Evolutionary conservation across 1,140 invertebrate species (phyloP).

Genomic region (Drosophila ananassae): DNA sequence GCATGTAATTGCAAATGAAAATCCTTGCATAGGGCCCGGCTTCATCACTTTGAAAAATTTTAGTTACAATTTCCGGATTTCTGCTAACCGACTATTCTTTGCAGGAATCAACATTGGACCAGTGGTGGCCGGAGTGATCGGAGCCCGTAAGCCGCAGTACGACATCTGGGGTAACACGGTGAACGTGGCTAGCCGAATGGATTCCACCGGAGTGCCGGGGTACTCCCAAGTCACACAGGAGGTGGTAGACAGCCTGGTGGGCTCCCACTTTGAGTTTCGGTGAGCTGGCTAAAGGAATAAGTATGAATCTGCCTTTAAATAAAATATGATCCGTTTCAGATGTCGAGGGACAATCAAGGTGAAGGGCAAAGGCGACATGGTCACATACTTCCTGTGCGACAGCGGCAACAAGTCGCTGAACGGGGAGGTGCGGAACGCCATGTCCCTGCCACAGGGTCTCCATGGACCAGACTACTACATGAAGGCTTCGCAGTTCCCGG

Average conservation of each 20-base stretch:
- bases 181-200: slow-evolving; percentile 93
- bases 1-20: no score
- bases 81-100: neutral
- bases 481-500: slow-evolving; percentile 76
- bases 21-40: no score
- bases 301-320: neutral
- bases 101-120: slow-evolving; percentile 94
- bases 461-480: slow-evolving; percentile 77
- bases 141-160: slow-evolving; percentile 96
- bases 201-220: slow-evolving; percentile 93
- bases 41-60: no score
- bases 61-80: neutral
- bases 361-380: slow-evolving; percentile 97
- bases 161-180: slow-evolving; percentile 99
- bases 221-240: slow-evolving; percentile 95
- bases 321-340: slow-evolving; percentile 73
- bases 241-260: slow-evolving; percentile 85
- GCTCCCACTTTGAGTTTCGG: slow-evolving; percentile 83
- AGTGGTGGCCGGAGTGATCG: slow-evolving; percentile 97
- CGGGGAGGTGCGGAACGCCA: slow-evolving; percentile 79
- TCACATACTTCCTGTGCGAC: slow-evolving; percentile 94
- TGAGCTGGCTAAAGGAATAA: neutral
- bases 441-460: slow-evolving; percentile 58
- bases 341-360: slow-evolving; percentile 95
- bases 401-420: slow-evolving; percentile 74